Evolutionary conservation across 2,888 invertebrate species (phyloP), one percentile per base, ranked within the genome.

Genomic region (Cheilosia pagana): DNA sequence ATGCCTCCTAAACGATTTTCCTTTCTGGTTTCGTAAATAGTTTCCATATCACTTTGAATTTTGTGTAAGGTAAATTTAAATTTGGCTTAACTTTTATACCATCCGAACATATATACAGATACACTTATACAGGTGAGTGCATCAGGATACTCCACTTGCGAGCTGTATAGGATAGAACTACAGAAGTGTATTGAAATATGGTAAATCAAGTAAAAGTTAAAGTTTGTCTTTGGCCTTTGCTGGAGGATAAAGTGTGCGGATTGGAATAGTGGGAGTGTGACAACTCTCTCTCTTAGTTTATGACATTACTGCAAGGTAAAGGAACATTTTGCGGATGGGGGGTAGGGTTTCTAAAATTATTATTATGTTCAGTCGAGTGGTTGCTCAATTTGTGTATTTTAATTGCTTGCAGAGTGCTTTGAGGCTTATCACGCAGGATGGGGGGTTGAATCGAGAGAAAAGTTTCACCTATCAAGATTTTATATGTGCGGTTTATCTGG

Each of bases 141-240:
- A 62, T 19, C 21, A 57, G 68, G 55, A 70, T 76, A 57, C 43
- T 28, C 21, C n/a, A 45, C 16, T 16, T 19, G 45, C 16, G 19
- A 45, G 45, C 16, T 16, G 21, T 16, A 63, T 25, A n/a, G n/a
- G n/a, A 43, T 60, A 12, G 10, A 45, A 50, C 21, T 43, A 48
- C 19, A 10, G 23, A 45, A 35, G 39, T 68, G 41, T 78, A 83
- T 78, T 78, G 78, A 78, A 83, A 83, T 74, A 72, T 78, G 82
- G 78, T 78, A 78, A 83, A 83, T 83, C 82, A 83, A 78, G 82
- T 83, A 83, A 83, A 83, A 83, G 78, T 83, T 83, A 53, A 68
- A 83, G 82, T 83, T 83, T 83, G 82, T 83, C 78, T 78, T 78
- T 83, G 68, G 78, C 63, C 68, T 78, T 78, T 68, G 48, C 31